These are phyloP conservation scores for Ailuropoda melanoleuca DNA, from an alignment of 2,113 vertebrate genomes.

Conservation along the genomic window DNA sequence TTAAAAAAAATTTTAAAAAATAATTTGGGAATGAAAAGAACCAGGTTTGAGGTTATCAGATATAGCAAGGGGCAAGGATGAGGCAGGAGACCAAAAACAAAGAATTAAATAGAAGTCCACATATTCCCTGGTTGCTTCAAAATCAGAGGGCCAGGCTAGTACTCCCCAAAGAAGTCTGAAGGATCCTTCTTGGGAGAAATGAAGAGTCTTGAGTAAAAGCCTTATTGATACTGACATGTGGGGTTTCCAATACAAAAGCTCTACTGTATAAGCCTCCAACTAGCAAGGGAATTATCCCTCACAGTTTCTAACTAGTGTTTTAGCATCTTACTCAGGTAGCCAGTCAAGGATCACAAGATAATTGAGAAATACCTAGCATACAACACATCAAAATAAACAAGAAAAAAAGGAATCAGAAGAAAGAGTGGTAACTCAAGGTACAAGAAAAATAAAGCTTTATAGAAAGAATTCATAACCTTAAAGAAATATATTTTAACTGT, in stretches of 20 bases:
- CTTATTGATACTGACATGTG: neutral
- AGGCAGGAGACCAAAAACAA: neutral
- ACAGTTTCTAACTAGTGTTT: neutral
- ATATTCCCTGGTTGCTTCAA: neutral
- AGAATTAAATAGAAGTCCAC: neutral
- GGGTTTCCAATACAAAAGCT: neutral
- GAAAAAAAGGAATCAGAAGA: neutral
- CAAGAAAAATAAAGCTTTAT: neutral
- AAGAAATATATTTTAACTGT: neutral
- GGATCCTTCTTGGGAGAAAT: neutral
- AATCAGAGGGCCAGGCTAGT: neutral
- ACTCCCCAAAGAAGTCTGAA: neutral
- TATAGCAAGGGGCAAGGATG: neutral
- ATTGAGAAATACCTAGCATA: neutral
- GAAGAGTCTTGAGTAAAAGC: neutral
- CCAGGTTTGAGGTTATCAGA: neutral
- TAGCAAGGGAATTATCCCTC: neutral
- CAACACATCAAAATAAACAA: neutral
- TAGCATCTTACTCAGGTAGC: neutral
- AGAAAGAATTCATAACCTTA: neutral
- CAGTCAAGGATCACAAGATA: neutral
- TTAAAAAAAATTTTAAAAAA: too few relatives aligned
- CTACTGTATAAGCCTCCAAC: neutral
- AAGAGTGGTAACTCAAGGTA: neutral
- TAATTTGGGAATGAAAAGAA: neutral